Conservation (phyloP, 2,113 vertebrate genomes). For the Gobio gobio region DNA sequence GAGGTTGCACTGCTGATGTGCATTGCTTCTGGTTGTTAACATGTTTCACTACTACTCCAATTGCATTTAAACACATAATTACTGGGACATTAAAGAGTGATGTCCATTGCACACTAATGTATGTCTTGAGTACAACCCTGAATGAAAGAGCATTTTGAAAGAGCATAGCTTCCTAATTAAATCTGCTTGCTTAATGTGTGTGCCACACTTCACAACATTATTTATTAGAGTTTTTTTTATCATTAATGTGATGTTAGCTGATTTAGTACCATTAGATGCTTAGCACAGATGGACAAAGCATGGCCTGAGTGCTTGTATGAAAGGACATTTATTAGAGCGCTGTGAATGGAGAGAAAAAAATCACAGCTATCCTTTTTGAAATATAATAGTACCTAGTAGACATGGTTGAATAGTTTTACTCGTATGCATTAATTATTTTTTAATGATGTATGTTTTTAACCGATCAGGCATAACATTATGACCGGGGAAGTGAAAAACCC, state of each 20-base stretch:
- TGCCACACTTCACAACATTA: background rate
- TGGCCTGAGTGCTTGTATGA: background rate
- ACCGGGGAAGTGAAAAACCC: too few relatives aligned
- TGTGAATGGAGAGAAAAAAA: background rate
- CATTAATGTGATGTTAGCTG: background rate
- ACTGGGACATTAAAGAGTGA: constrained; percentile 30
- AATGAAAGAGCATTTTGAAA: constrained; percentile 12
- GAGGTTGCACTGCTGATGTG: background rate
- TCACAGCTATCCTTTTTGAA: background rate
- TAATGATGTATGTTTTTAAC: too few relatives aligned
- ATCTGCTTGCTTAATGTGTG: constrained; percentile 8
- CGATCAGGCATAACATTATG: too few relatives aligned
- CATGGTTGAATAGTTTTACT: background rate
- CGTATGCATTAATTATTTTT: background rate
- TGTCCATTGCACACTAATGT: constrained; percentile 36
- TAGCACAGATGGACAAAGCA: background rate
- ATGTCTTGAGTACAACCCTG: background rate
- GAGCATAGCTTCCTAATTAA: constrained; percentile 22
- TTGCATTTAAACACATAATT: constrained; percentile 18
- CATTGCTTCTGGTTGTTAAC: constrained; percentile 20
- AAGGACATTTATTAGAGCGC: background rate
- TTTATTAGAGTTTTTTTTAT: background rate
- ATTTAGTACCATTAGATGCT: constrained; percentile 4
- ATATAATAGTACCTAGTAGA: background rate
- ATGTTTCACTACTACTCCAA: constrained; percentile 5